A percentile compares a stretch with the other conserved stretches of the same genome.
Conservation (phyloP, 1,140 invertebrate species). For the Drosophila punjabiensis region DNA sequence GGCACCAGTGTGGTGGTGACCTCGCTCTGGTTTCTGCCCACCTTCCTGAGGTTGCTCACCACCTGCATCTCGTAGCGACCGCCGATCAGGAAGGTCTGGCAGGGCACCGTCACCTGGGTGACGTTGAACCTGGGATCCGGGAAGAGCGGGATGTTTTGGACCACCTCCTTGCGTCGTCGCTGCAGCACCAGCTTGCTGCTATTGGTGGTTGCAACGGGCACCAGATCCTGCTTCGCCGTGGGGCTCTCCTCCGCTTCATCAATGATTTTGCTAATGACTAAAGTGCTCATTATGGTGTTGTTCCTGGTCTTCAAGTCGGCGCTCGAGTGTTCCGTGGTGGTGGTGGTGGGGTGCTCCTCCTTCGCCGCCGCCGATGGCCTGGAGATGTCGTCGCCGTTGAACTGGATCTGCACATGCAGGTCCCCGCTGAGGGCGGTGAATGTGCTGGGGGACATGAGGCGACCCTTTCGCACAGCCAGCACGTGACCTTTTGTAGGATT, state of each 20-base stretch:
- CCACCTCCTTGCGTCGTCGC: constrained; percentile 77
- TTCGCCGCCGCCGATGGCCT: constrained; percentile 4
- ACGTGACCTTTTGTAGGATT: constrained; percentile 84
- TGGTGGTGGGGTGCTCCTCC: constrained; percentile 34
- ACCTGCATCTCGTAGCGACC: constrained; percentile 83
- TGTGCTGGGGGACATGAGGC: constrained; percentile 86
- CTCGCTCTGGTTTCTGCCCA: constrained; percentile 31
- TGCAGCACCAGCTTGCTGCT: constrained; percentile 63
- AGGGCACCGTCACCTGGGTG: constrained; percentile 81
- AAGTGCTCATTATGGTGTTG: constrained; percentile 84
- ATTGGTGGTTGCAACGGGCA: constrained; percentile 1
- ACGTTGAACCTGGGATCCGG: constrained; percentile 81
- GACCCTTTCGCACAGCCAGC: constrained; percentile 83
- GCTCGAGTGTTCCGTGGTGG: constrained; percentile 61
- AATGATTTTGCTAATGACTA: constrained; percentile 85
- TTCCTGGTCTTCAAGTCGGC: constrained; percentile 35
- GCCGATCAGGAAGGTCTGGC: constrained; percentile 75
- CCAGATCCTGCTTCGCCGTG: background rate
- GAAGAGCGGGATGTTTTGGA: constrained; percentile 78
- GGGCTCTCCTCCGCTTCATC: constrained; percentile 56
- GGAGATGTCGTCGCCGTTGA: constrained; percentile 54
- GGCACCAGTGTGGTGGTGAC: constrained; percentile 77
- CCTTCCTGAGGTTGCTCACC: constrained; percentile 70
- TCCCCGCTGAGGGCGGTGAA: constrained; percentile 88
- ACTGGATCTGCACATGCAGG: constrained; percentile 87